Conservation (phyloP, 2,113 vertebrate species). For the Peucedramus taeniatus region DNA sequence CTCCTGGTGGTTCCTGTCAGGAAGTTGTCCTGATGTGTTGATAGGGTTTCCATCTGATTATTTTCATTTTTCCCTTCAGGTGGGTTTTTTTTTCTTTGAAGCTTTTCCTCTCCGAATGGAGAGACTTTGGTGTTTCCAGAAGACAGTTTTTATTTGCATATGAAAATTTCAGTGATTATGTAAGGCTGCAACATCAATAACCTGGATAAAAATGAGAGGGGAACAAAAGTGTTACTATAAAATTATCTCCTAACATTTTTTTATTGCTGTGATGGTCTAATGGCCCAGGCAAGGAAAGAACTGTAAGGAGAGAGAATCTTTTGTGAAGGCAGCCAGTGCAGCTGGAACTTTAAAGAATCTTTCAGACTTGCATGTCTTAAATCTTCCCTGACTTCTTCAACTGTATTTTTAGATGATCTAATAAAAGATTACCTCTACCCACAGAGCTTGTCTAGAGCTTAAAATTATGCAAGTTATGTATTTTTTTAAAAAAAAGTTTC, state of each 20-base stretch:
- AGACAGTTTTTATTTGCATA: background rate
- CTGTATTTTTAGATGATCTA: slow-evolving; percentile 38
- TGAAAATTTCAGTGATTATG: background rate
- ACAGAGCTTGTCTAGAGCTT: slow-evolving; percentile 32
- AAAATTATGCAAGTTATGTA: slow-evolving; percentile 22
- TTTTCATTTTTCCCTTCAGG: background rate
- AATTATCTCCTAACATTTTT: background rate
- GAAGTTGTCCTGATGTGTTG: background rate
- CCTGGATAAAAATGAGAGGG: background rate
- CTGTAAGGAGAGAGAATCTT: background rate
- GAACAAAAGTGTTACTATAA: background rate
- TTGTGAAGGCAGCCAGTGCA: background rate
- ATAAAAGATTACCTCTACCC: slow-evolving; percentile 47
- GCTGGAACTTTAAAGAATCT: background rate
- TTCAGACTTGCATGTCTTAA: background rate
- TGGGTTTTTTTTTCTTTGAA: background rate
- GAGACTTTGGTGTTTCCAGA: background rate
- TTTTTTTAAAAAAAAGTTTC: background rate
- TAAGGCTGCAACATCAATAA: background rate
- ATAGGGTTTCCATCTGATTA: background rate
- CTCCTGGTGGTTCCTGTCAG: background rate
- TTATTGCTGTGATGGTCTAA: background rate
- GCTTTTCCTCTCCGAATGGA: background rate
- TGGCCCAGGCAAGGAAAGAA: background rate
- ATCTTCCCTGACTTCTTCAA: background rate